Conservation (phyloP, 2,797 vertebrate genomes). For the Danio albolineatus region DNA sequence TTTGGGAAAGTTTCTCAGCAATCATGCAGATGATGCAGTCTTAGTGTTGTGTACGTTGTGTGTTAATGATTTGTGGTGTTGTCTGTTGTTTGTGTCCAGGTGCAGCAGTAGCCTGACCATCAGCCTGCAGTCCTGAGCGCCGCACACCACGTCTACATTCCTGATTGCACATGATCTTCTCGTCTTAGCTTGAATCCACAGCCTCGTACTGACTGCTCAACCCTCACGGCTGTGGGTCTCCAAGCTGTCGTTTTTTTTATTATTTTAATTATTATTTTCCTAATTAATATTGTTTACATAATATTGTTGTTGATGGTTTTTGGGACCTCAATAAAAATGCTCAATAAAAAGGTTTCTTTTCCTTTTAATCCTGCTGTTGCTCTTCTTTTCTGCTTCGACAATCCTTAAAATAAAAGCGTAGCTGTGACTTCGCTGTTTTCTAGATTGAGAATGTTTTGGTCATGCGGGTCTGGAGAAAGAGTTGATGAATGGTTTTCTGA, state of each 20-base stretch:
- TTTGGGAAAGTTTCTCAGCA: too few species aligned
- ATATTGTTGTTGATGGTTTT: constrained; percentile 86
- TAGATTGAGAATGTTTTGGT: too few species aligned
- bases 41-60: neutral
- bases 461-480: too few species aligned
- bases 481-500: too few species aligned
- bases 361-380: constrained; percentile 28
- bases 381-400: neutral
- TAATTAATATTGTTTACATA: constrained; percentile 87
- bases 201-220: constrained; percentile 71
- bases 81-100: constrained; percentile 57
- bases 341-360: constrained; percentile 61
- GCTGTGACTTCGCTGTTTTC: too few species aligned
- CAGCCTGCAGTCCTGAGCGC: constrained; percentile 63
- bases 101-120: constrained; percentile 80
- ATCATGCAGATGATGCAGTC: neutral
- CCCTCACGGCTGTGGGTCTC: constrained; percentile 77
- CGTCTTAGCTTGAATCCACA: constrained; percentile 76
- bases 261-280: constrained; percentile 70
- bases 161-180: constrained; percentile 76
- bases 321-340: constrained; percentile 82
- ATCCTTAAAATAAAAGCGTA: neutral
- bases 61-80: neutral
- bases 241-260: constrained; percentile 74
- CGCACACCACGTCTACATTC: constrained; percentile 79